Percentiles rank a stretch among this genome's conserved stretches.
Evolutionary conservation across 2,888 invertebrate species (phyloP).

Genomic region (Stenotaenia linearis): DNA sequence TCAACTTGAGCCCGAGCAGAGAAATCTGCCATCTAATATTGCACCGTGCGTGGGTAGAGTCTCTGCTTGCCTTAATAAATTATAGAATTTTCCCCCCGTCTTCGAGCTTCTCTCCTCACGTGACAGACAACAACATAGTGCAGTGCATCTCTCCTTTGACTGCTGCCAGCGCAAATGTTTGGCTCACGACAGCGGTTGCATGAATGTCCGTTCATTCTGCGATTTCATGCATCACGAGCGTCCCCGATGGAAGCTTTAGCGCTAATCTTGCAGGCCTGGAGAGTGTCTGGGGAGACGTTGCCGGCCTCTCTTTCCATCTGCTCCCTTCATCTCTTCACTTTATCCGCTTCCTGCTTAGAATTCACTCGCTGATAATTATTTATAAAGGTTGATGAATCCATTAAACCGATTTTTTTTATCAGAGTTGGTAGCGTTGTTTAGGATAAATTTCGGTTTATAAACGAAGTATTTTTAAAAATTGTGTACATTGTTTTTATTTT

Average conservation of each 20-base stretch:
- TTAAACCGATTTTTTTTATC: background rate
- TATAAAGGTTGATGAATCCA: background rate
- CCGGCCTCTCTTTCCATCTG: background rate
- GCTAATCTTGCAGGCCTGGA: background rate
- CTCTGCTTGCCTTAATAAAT: constrained; percentile 1
- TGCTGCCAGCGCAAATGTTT: background rate
- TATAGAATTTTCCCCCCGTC: background rate
- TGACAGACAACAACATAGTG: background rate
- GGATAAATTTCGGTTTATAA: background rate
- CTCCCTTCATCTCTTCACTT: background rate
- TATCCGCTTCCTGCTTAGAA: background rate
- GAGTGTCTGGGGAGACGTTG: background rate
- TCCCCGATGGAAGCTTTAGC: constrained; percentile 11
- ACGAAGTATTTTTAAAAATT: background rate
- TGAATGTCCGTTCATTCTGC: constrained; percentile 20
- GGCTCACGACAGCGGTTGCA: background rate
- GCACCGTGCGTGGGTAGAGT: background rate
- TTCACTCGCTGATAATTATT: background rate
- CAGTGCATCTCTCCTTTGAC: background rate
- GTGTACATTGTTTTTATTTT: background rate
- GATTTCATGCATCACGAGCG: constrained; percentile 14
- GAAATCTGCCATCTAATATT: background rate
- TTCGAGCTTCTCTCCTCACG: background rate
- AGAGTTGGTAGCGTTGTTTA: background rate
- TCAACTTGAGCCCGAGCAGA: constrained; percentile 12